These are phyloP conservation scores for Meandrina meandrites DNA, from an alignment of 92 coral and sea anemone species.

Conservation along the genomic window DNA sequence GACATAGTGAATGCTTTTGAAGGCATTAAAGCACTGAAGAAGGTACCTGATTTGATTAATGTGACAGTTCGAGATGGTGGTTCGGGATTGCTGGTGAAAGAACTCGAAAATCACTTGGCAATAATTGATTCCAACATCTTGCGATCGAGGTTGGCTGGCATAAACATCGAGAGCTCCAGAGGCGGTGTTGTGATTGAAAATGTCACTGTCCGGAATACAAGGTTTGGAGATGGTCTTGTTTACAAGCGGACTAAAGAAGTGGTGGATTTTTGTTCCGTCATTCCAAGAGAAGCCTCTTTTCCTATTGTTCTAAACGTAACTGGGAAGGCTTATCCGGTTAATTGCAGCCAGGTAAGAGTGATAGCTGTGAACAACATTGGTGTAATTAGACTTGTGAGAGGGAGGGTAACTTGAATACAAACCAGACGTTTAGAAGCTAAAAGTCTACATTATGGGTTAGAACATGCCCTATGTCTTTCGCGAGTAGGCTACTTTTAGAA, in stretches of 20 bases:
- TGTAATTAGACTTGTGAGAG: too few species aligned
- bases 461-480: too few species aligned
- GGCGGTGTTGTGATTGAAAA: neutral
- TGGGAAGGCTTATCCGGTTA: neutral
- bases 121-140: neutral
- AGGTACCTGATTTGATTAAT: neutral
- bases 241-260: too few species aligned
- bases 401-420: too few species aligned
- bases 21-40: conserved; percentile 16
- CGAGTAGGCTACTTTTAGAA: too few species aligned
- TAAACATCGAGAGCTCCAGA: too few species aligned
- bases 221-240: conserved; percentile 33
- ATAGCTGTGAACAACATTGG: too few species aligned
- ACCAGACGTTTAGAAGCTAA: too few species aligned
- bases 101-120: neutral
- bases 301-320: conserved; percentile 22
- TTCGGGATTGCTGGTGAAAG: conserved; percentile 4
- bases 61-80: conserved; percentile 3
- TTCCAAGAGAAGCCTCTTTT: neutral
- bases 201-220: conserved; percentile 20
- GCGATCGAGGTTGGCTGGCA: neutral
- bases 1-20: conserved; percentile 29
- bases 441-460: too few species aligned
- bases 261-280: conserved; percentile 23
- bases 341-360: conserved; percentile 41